A percentile compares a stretch with the other conserved stretches of the same genome.
Conservation (phyloP, 2,113 vertebrate species). For the Damaliscus lunatus region DNA sequence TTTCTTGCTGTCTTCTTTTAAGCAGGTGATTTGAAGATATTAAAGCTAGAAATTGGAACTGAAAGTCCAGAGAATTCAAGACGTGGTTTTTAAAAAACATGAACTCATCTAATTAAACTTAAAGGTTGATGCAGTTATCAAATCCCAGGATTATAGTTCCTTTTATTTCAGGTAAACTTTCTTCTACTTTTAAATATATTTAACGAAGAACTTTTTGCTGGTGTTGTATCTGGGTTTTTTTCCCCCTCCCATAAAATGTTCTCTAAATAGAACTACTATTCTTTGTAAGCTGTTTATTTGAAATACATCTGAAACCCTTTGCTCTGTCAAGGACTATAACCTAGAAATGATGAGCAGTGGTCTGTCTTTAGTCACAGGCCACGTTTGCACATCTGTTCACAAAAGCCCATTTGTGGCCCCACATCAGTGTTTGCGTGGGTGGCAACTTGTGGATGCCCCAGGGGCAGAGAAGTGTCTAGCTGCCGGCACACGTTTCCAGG, state of each 20-base stretch:
- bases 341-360: not conserved
- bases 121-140: not conserved
- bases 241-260: not conserved
- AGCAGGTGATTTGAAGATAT: conserved; percentile 73
- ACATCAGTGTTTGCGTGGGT: not conserved
- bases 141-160: not conserved
- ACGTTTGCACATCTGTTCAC: not conserved
- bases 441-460: not conserved
- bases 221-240: not conserved
- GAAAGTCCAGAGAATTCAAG: conserved; percentile 60
- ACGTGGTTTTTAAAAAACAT: not conserved
- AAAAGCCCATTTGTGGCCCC: not conserved
- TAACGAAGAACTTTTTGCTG: not conserved
- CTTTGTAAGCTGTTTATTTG: not conserved
- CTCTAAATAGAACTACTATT: not conserved
- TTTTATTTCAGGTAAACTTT: conserved; percentile 19
- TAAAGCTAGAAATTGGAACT: conserved; percentile 61
- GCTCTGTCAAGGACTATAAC: not conserved
- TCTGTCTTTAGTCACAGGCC: not conserved
- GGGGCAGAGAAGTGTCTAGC: not conserved
- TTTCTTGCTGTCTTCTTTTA: conserved; percentile 46
- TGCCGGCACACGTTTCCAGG: too few relatives aligned
- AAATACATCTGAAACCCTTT: not conserved
- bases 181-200: not conserved
- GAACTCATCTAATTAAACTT: not conserved